phyloP scores from a whole-genome alignment of 1,140 invertebrate species.

The Monochamus saltuarius region DNA sequence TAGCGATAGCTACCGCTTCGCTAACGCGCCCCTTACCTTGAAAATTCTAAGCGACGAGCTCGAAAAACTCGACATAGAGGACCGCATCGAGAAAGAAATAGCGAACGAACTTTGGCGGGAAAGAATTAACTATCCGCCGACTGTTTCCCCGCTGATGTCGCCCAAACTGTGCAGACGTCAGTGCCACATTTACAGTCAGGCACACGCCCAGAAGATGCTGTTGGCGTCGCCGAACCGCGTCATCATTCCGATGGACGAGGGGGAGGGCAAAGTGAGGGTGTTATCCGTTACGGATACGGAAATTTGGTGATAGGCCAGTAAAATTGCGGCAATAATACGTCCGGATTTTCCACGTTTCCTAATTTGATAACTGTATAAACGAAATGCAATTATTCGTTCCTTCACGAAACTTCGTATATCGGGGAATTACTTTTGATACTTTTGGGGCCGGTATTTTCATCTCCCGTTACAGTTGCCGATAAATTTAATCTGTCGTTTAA shows the following conservation, averaged over 20 bases:
- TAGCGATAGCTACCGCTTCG: conserved; percentile 83
- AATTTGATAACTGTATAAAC: too few relatives aligned
- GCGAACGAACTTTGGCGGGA: conserved; percentile 65
- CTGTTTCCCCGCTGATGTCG: conserved; percentile 59
- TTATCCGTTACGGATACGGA: conserved; percentile 67
- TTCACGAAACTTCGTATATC: too few relatives aligned
- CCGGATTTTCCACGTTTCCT: too few relatives aligned
- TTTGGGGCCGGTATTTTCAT: too few relatives aligned
- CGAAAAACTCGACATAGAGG: conserved; percentile 48
- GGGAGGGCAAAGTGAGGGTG: conserved; percentile 57
- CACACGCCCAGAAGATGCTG: conserved; percentile 50
- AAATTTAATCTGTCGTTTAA: too few relatives aligned
- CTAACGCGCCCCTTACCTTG: conserved; percentile 69
- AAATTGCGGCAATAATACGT: background rate
- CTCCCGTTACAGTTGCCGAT: too few relatives aligned
- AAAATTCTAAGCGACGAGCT: conserved; percentile 38
- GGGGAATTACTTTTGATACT: too few relatives aligned
- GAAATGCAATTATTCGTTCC: too few relatives aligned
- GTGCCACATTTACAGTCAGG: conserved; percentile 43
- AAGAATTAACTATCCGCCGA: conserved; percentile 69
- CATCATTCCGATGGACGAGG: conserved; percentile 57
- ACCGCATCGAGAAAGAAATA: conserved; percentile 61
- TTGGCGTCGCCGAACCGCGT: conserved; percentile 57
- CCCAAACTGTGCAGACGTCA: conserved; percentile 42
- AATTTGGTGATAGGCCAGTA: conserved; percentile 64